Evolutionary conservation across 2,888 invertebrate genomes (phyloP), one percentile per base, ranked within the genome.

Genomic region (Leucania comma): DNA sequence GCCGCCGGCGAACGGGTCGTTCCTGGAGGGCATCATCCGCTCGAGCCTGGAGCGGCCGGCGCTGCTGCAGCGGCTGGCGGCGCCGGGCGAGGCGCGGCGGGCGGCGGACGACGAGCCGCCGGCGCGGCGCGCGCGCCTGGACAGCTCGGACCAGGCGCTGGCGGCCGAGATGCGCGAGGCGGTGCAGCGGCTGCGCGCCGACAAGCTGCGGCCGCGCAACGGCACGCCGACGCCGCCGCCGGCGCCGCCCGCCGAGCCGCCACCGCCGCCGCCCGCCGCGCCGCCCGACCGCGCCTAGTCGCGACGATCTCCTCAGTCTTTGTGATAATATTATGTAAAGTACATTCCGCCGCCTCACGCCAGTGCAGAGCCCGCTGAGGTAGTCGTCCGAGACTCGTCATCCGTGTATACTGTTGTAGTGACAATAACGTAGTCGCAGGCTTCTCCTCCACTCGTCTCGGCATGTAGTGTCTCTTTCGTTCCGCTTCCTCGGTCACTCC

Each of bases 21-120:
- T 98, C 91, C 96, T 98, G 64, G 98, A 98, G 89, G 98, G 98
- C 64, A 98, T 98, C 86, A 98, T 98, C 83, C 96, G 98, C 86
- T 98, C 98, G 82, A 98, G 97, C 83, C 95, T 98, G 76, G 98
- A 98, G 91, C 96, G 96, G 89, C 96, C 95, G 69, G 93, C 93
- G 81, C 81, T 93, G 82, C 87, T 94, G 89, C 93, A 92, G 91
- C 92, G 93, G 79, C 84, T 92, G 86, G 90, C 91, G 65, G 90
- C 91, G 14, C 82, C 88, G 42, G 83, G 75, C 12, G 91, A 90
- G 96, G 97, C 92, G 96, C 97, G 81, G 96, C 97, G 87, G 96
- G 97, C 92, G 93, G 97, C 97, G 80, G 97, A 97, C 85, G 97
- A 97, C 8, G 97, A 97, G 50, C 95, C 95, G 80, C 95, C 95